Percentiles rank a stretch among this genome's conserved stretches.
phyloP scores from a whole-genome alignment of 1,140 invertebrate genomes.

The Oryctes rhinoceros region DNA sequence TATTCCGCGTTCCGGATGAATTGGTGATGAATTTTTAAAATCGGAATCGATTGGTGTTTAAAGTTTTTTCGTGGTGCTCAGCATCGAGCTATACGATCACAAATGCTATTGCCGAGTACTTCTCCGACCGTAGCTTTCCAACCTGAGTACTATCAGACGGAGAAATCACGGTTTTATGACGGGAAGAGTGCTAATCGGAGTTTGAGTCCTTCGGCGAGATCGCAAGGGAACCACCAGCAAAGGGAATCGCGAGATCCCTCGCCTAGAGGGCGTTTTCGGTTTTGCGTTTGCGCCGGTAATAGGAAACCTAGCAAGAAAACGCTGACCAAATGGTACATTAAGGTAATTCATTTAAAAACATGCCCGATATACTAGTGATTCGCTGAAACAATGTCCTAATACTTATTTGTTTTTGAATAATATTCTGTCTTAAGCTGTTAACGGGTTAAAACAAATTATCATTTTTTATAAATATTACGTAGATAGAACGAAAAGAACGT shows the following conservation, averaged over 20 bases:
- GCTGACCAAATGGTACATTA: constrained; percentile 62
- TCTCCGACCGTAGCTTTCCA: constrained; percentile 56
- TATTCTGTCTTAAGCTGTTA: too few species aligned
- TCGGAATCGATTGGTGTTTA: too few species aligned
- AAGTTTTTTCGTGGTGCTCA: too few species aligned
- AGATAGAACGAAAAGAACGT: too few species aligned
- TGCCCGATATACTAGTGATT: too few species aligned
- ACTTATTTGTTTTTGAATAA: too few species aligned
- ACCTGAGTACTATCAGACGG: constrained; percentile 56
- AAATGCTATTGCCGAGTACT: constrained; percentile 56
- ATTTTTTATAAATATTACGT: too few species aligned
- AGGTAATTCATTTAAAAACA: constrained; percentile 56
- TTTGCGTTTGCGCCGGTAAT: constrained; percentile 55
- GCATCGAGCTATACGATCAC: not conserved
- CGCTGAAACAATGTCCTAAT: too few species aligned
- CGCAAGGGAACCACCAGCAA: constrained; percentile 39
- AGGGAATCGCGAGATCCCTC: constrained; percentile 49
- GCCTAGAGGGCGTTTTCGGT: constrained; percentile 51
- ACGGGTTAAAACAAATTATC: too few species aligned
- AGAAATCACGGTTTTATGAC: constrained; percentile 60
- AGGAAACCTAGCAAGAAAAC: constrained; percentile 53
- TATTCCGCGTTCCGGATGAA: too few species aligned
- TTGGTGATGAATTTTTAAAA: too few species aligned
- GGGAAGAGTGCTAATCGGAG: constrained; percentile 49
- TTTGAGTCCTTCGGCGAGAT: constrained; percentile 1